Base-by-base conservation (phyloP, 2,888 invertebrate species). In the Xestia sexstrigata region DNA sequence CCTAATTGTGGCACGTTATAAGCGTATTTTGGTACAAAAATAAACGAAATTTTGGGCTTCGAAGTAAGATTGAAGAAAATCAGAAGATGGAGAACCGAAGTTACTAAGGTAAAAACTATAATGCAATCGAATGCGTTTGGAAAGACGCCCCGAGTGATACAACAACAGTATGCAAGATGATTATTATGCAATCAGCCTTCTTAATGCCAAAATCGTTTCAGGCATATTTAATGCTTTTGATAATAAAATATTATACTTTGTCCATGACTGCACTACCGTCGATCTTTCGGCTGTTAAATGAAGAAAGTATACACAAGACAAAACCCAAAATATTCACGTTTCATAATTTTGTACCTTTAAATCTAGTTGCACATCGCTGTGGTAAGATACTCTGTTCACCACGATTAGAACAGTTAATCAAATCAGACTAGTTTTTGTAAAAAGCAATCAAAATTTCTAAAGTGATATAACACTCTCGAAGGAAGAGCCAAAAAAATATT, bases 1-100 rank as follows among this genome's bases (percentile, higher is more conserved):
- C 82, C 88, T 88, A 89, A 75, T 81, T 78, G 81, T 88, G 88
- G 88, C 88, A 88, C 88, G 47, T 82, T 79, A 39, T 89, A 89
- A 89, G 89, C 89, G 88, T 89, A 89, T 81, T 55, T 62, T 74
- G 81, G 78, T 80, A 79, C 79, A 62, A 68, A 69, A 74, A 52
- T 73, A 76, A 66, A 62, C 55, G 39, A 76, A 15, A 75, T 67
- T 76, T 78, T 78, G 71, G 85, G 85, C 55, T 80, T 66, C 70
- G 39, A 20, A 4, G 26, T 67, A 7, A 63, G 0, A 52, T 20
- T 30, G 0, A 23, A 0, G 17, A 15, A 26, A 55, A 17, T 65
- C 1, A n/a, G n/a, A 52, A 35, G 17, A 75, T 17, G 15, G 20
- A 8, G 2, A 17, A 47, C 0, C 0, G 8, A 30, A 11, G 23